Evolutionary conservation across 1,140 invertebrate species (phyloP).

Genomic region (Drosophila punjabiensis): DNA sequence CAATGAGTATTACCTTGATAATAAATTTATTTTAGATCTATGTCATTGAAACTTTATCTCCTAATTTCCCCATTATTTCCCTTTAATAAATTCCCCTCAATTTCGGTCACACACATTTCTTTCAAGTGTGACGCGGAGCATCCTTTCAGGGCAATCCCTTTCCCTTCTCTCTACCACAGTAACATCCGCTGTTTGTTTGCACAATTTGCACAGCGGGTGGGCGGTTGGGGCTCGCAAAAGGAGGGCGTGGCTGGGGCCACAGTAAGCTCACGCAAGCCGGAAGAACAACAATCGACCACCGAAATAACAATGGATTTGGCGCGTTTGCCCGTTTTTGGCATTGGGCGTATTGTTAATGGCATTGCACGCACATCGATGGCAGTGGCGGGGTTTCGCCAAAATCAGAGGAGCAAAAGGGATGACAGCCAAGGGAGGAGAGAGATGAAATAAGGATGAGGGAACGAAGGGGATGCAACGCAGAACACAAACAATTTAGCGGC

Average conservation of each 20-base stretch:
- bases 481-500: conserved; percentile 80
- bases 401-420: conserved; percentile 19
- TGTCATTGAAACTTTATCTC: no score
- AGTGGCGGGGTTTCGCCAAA: neutral
- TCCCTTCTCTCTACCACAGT: neutral
- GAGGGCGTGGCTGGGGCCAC: conserved; percentile 40
- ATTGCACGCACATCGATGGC: conserved; percentile 53
- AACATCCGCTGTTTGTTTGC: conserved; percentile 67
- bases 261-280: conserved; percentile 81
- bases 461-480: conserved; percentile 18
- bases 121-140: conserved; percentile 27
- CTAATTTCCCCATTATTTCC: neutral
- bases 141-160: conserved; percentile 25
- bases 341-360: conserved; percentile 82
- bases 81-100: neutral
- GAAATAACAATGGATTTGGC: conserved; percentile 83
- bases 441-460: neutral
- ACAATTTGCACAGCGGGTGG: conserved; percentile 61
- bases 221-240: conserved; percentile 5
- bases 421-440: neutral
- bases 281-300: conserved; percentile 82
- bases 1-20: no score
- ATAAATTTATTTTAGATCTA: no score
- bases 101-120: neutral
- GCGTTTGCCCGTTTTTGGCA: conserved; percentile 79